A percentile compares a stretch with the other conserved stretches of the same genome.
Conservation (phyloP, 1,140 invertebrate genomes). For the Reticulitermes speratus region DNA sequence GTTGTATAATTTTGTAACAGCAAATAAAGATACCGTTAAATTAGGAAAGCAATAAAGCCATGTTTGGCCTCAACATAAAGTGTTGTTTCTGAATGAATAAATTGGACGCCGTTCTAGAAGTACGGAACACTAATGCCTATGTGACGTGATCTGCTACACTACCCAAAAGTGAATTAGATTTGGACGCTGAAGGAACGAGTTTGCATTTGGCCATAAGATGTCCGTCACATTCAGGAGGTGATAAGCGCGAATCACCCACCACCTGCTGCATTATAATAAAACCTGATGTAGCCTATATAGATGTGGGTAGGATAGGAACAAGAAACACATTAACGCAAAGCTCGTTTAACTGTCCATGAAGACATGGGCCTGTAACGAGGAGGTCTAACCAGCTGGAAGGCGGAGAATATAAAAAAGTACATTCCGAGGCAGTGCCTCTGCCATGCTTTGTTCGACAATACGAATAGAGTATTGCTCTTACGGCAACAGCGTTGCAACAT, state of each 20-base stretch:
- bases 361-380: background rate
- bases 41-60: no score
- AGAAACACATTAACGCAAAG: background rate
- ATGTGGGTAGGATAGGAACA: background rate
- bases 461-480: no score
- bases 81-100: no score
- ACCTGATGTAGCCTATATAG: no score
- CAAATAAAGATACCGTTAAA: no score
- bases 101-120: no score
- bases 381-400: background rate
- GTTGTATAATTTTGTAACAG: no score
- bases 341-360: conserved; percentile 6
- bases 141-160: no score
- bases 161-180: background rate
- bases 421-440: background rate
- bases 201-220: background rate
- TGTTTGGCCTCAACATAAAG: no score
- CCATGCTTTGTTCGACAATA: no score
- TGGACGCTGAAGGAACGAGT: background rate
- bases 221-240: background rate
- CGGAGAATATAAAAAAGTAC: background rate
- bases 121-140: no score
- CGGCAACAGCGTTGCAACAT: no score
- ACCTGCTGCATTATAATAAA: conserved; percentile 9
- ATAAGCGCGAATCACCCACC: background rate